phyloP scores from a whole-genome alignment of 2,113 vertebrate species.

The Limanda limanda region DNA sequence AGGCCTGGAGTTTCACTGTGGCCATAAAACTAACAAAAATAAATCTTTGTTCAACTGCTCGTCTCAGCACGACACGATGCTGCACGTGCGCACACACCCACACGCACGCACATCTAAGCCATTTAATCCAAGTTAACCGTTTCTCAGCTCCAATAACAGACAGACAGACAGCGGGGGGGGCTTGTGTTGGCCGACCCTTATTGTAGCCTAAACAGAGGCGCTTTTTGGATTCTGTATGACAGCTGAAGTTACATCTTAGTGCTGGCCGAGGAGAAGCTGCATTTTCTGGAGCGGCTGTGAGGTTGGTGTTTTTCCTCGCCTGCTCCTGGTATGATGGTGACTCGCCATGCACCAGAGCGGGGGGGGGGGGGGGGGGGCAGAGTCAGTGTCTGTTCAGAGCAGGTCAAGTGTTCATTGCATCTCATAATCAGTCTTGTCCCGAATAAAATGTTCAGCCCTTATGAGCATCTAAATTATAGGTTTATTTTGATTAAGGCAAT shows the following conservation, averaged over 20 bases:
- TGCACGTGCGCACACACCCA: conserved; percentile 3
- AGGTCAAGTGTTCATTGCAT: conserved; percentile 2
- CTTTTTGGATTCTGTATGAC: conserved; percentile 25
- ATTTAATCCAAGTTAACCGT: conserved; percentile 62
- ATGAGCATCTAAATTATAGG: background rate
- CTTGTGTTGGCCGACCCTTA: conserved; percentile 22
- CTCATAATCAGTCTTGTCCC: background rate
- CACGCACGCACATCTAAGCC: conserved; percentile 38
- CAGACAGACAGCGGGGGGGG: conserved; percentile 1
- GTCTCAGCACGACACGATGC: conserved; percentile 54
- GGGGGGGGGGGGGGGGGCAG: conserved; percentile 23
- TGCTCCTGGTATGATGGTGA: conserved; percentile 35
- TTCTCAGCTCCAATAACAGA: conserved; percentile 47
- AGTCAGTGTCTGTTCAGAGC: conserved; percentile 13
- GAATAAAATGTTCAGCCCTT: background rate
- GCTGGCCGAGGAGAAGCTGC: conserved; percentile 15
- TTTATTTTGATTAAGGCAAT: background rate
- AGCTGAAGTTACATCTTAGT: conserved; percentile 35
- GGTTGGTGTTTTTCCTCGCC: conserved; percentile 18
- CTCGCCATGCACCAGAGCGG: conserved; percentile 15
- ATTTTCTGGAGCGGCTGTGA: conserved; percentile 15
- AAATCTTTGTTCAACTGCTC: conserved; percentile 81
- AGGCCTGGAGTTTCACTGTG: conserved; percentile 81
- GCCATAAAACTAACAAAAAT: conserved; percentile 85
- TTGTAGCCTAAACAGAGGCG: conserved; percentile 30